phyloP scores from a whole-genome alignment of 2,888 invertebrate genomes.

The Heliconius erato region DNA sequence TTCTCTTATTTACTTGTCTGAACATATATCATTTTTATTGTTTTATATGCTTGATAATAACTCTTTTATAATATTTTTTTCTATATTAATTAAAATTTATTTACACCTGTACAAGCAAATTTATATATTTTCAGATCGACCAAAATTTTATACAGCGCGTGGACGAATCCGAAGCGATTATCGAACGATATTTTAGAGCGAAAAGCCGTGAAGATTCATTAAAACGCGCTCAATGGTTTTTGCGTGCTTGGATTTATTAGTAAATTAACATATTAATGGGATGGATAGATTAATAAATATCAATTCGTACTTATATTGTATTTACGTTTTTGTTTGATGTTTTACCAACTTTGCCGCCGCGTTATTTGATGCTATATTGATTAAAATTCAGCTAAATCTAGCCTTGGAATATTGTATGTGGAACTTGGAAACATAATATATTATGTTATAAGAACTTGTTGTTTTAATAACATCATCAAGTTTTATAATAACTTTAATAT shows the following conservation, averaged over 20 bases:
- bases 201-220: slow-evolving; percentile 33
- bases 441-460: not conserved
- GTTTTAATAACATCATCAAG: not conserved
- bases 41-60: not conserved
- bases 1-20: not conserved
- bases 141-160: not conserved
- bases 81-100: not conserved
- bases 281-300: slow-evolving; percentile 25
- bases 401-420: not conserved
- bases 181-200: slow-evolving; percentile 8
- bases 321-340: slow-evolving; percentile 23
- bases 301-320: slow-evolving; percentile 4
- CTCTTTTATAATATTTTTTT: not conserved
- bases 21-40: not conserved
- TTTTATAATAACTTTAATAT: not conserved
- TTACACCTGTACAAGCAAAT: not conserved
- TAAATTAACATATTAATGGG: slow-evolving; percentile 28
- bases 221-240: slow-evolving; percentile 31
- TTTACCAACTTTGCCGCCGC: slow-evolving; percentile 6
- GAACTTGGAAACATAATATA: not conserved
- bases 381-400: not conserved
- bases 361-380: not conserved
- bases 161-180: slow-evolving; percentile 18
- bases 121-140: not conserved
- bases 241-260: slow-evolving; percentile 15